Conservation (phyloP, 2,888 invertebrate genomes). For the Seladonia tumulorum region DNA sequence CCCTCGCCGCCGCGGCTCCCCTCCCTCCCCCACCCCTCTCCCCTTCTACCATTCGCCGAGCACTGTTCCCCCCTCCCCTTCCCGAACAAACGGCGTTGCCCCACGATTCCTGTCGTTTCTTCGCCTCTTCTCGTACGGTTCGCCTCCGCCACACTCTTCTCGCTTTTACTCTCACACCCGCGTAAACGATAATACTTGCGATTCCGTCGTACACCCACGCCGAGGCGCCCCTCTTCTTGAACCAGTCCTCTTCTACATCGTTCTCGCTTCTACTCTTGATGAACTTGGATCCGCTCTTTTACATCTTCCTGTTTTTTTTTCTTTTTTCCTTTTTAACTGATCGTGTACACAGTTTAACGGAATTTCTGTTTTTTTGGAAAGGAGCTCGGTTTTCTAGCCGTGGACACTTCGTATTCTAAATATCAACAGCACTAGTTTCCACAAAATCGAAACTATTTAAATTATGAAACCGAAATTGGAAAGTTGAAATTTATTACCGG, state of each 20-base stretch:
- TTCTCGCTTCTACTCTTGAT: neutral
- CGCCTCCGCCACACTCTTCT: slow-evolving; percentile 34
- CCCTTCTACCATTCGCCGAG: slow-evolving; percentile 19
- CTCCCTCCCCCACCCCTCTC: slow-evolving; percentile 22
- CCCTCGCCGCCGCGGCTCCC: slow-evolving; percentile 55
- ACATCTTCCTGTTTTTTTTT: neutral
- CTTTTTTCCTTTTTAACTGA: neutral
- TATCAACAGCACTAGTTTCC: too few species aligned
- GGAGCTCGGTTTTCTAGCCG: neutral
- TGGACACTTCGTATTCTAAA: neutral
- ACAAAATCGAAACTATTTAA: too few species aligned
- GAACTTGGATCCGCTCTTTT: neutral
- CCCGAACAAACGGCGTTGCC: neutral
- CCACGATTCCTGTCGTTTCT: slow-evolving; percentile 48
- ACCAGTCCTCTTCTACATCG: neutral
- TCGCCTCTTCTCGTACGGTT: slow-evolving; percentile 5
- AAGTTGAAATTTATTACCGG: too few species aligned
- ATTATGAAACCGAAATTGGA: too few species aligned
- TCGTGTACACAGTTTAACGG: neutral
- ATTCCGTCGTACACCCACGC: slow-evolving; percentile 45
- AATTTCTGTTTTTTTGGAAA: neutral
- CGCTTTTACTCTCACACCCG: slow-evolving; percentile 23
- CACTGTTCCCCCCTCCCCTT: neutral
- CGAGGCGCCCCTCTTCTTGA: neutral
- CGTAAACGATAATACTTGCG: slow-evolving; percentile 25